Evolutionary conservation across 1,140 invertebrate genomes (phyloP).

Genomic region (Atta colombica): DNA sequence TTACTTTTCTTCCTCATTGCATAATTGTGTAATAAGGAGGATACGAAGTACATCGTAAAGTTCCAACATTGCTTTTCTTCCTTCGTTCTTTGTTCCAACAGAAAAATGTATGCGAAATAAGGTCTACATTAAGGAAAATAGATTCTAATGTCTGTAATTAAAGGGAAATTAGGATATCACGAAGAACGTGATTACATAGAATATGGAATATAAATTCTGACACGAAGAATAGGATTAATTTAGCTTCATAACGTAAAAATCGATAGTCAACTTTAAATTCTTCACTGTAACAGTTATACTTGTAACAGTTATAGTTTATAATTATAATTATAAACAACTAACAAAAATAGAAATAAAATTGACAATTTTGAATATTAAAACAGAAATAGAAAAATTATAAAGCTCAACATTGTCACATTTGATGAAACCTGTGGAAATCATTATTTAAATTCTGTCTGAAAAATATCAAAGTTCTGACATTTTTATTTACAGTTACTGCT

Average conservation of each 20-base stretch:
- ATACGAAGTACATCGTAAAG: conserved; percentile 39
- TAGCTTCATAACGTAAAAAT: conserved; percentile 4
- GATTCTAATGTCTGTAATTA: conserved; percentile 55
- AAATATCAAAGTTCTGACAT: conserved; percentile 10
- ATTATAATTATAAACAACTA: background rate
- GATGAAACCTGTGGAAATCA: background rate
- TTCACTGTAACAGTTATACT: background rate
- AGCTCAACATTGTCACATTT: background rate
- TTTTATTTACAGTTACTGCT: conserved; percentile 21
- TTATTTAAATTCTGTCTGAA: conserved; percentile 22
- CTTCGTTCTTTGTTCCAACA: conserved; percentile 23
- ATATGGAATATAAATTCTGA: conserved; percentile 26
- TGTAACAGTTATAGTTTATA: background rate
- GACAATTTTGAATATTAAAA: background rate
- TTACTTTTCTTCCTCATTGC: conserved; percentile 16
- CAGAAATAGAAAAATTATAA: background rate
- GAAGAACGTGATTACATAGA: conserved; percentile 10
- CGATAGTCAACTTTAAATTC: conserved; percentile 10
- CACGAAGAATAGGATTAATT: background rate
- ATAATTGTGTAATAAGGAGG: conserved; percentile 46
- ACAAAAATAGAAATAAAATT: conserved; percentile 5
- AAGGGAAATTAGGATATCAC: conserved; percentile 35
- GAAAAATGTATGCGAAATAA: conserved; percentile 34
- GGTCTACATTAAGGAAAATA: conserved; percentile 37
- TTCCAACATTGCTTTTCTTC: conserved; percentile 11